These are phyloP conservation scores for Chloroclysta siterata DNA, from an alignment of 2,888 invertebrate species.

Conservation along the genomic window DNA sequence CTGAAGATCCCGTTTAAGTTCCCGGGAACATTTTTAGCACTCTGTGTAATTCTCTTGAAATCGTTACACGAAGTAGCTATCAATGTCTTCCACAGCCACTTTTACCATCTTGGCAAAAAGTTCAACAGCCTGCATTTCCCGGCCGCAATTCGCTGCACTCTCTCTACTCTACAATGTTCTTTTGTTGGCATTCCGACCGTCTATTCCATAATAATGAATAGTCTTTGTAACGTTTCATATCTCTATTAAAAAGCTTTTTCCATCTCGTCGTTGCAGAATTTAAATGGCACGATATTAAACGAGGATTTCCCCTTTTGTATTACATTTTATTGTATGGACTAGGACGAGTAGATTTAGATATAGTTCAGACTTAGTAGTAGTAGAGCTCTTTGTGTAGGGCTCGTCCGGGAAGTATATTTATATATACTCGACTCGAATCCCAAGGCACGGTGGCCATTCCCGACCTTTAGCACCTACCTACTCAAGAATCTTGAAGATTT, in stretches of 20 bases:
- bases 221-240: conserved; percentile 58
- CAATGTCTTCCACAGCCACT: not conserved
- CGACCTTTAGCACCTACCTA: too few species aligned
- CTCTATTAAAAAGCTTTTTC: conserved; percentile 37
- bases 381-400: too few species aligned
- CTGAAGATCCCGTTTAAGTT: too few species aligned
- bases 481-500: too few species aligned
- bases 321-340: conserved; percentile 13
- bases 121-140: conserved; percentile 16
- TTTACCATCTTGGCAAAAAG: conserved; percentile 2
- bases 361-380: not conserved
- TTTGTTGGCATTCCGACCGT: conserved; percentile 43
- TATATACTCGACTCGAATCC: too few species aligned
- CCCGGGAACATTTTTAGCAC: too few species aligned
- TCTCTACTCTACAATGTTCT: conserved; percentile 9
- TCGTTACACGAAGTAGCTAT: not conserved
- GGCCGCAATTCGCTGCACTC: not conserved
- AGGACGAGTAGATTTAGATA: not conserved
- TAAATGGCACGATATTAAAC: conserved; percentile 21
- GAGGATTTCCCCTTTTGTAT: conserved; percentile 8
- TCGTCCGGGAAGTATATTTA: too few species aligned
- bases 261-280: conserved; percentile 16
- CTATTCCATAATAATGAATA: conserved; percentile 62
- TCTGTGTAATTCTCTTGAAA: too few species aligned
- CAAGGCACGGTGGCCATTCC: too few species aligned